Evolutionary conservation across 2,797 vertebrate genomes (phyloP).

Genomic region (Amblyopsis hoosieri): DNA sequence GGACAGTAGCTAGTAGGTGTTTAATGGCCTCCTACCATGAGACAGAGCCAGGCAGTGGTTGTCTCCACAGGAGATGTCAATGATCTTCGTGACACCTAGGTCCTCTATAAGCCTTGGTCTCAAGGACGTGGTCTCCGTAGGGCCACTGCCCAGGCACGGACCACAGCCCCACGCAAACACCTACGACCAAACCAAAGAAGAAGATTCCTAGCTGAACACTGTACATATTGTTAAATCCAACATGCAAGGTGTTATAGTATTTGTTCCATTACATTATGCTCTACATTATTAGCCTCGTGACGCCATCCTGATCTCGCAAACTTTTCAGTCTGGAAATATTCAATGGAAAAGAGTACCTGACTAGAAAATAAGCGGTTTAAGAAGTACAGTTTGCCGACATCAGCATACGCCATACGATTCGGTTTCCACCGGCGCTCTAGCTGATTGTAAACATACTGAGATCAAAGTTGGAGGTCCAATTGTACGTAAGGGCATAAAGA

Average conservation of each 20-base stretch:
- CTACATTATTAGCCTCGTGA: too few species aligned
- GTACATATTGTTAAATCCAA: not conserved
- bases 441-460: too few species aligned
- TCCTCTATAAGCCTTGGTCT: slow-evolving; percentile 82
- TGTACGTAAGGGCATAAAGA: too few species aligned
- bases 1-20: not conserved
- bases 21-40: slow-evolving; percentile 68
- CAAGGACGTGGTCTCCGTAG: slow-evolving; percentile 82
- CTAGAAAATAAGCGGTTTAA: too few species aligned
- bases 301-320: not conserved
- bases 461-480: too few species aligned
- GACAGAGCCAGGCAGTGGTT: slow-evolving; percentile 84
- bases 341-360: too few species aligned
- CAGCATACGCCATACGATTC: too few species aligned
- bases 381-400: too few species aligned
- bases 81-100: slow-evolving; percentile 79
- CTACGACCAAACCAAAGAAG: slow-evolving; percentile 40
- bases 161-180: slow-evolving; percentile 85
- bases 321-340: too few species aligned
- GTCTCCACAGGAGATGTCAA: slow-evolving; percentile 85
- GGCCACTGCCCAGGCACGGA: slow-evolving; percentile 82
- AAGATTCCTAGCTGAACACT: not conserved
- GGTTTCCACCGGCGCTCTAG: too few species aligned
- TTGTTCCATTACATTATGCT: too few species aligned
- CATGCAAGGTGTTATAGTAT: too few species aligned